Evolutionary conservation across 2,113 vertebrate species (phyloP).

Genomic region (Trochalopteron elliotii): DNA sequence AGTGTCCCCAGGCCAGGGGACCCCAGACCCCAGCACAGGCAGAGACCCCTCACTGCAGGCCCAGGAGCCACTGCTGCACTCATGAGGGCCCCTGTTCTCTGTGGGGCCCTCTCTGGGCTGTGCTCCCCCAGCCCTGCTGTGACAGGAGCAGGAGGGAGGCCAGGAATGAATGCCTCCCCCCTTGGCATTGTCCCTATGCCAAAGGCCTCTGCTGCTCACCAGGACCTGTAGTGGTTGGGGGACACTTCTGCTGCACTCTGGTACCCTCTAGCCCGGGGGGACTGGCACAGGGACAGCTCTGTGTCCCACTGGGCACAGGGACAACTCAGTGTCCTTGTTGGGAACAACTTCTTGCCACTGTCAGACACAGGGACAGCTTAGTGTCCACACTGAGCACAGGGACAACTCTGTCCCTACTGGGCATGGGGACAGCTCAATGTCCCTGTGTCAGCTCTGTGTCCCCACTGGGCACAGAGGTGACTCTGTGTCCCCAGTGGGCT

Average conservation of each 20-base stretch:
- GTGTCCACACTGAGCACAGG: neutral
- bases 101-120: neutral
- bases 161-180: accelerated
- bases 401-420: neutral
- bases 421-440: neutral
- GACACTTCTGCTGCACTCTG: neutral
- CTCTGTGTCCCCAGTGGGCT: neutral
- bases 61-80: neutral
- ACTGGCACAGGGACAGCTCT: neutral
- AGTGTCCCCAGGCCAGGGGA: neutral
- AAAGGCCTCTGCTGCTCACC: neutral
- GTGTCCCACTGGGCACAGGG: neutral
- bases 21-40: neutral
- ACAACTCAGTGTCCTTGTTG: neutral
- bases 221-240: neutral
- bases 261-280: neutral
- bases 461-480: neutral
- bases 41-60: neutral
- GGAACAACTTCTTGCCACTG: neutral
- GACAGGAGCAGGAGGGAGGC: neutral
- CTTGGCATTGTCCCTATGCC: neutral
- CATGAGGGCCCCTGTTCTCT: constrained; percentile 1
- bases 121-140: neutral
- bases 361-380: neutral
- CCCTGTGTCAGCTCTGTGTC: neutral